phyloP scores from a whole-genome alignment of 2,113 vertebrate genomes.

The Alectura lathami region DNA sequence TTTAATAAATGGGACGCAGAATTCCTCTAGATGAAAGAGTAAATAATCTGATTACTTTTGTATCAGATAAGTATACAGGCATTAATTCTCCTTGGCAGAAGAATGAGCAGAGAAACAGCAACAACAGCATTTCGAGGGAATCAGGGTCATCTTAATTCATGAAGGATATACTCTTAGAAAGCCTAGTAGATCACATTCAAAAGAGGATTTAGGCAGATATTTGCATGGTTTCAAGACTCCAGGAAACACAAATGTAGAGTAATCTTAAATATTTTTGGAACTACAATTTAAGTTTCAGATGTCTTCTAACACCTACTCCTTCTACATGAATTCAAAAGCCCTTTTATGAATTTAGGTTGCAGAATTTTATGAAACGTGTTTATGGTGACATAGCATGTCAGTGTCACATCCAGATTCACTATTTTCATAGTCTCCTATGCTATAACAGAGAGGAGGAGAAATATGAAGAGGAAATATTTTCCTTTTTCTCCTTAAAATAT shows the following conservation, averaged over 20 bases:
- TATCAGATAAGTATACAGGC: background rate
- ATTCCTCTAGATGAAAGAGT: background rate
- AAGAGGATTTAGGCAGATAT: background rate
- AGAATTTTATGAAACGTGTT: background rate
- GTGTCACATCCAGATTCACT: background rate
- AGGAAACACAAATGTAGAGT: rapidly evolving
- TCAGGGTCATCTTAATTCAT: background rate
- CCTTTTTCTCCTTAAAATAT: background rate
- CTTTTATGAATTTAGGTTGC: background rate
- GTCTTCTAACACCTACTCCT: background rate
- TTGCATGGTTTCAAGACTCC: background rate
- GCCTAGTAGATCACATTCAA: background rate
- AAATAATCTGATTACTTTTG: background rate
- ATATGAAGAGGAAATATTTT: background rate
- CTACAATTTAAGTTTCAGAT: background rate
- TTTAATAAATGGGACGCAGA: background rate
- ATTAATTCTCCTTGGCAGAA: background rate
- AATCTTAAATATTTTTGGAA: background rate
- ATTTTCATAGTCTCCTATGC: background rate
- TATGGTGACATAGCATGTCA: background rate
- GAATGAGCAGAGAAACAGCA: background rate
- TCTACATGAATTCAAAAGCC: background rate
- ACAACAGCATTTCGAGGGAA: background rate
- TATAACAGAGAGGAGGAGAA: background rate
- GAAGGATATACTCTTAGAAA: background rate